phyloP scores from a whole-genome alignment of 2,113 vertebrate genomes.

The Plestiodon gilberti region DNA sequence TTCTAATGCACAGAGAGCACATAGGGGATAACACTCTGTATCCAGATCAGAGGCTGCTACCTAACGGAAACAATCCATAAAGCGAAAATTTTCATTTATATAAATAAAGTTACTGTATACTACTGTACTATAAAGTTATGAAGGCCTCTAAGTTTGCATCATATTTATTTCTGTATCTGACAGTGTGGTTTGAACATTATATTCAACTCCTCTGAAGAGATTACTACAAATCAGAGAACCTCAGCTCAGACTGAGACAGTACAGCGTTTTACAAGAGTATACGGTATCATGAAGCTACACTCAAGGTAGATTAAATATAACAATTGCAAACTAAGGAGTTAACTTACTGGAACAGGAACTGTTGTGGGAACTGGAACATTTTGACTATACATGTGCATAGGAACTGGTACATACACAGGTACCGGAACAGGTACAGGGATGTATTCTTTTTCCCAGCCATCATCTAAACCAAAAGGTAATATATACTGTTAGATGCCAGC shows the following conservation, averaged over 20 bases:
- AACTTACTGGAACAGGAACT: slow-evolving; percentile 93
- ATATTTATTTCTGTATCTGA: background rate
- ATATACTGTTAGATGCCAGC: slow-evolving; percentile 39
- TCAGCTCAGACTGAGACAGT: background rate
- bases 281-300: background rate
- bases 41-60: background rate
- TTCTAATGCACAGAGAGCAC: background rate
- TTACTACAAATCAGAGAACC: background rate
- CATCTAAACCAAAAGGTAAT: slow-evolving; percentile 76
- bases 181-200: background rate
- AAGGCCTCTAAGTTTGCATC: background rate
- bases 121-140: background rate
- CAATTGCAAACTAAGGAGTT: slow-evolving; percentile 11
- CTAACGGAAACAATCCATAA: too few species aligned
- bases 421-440: slow-evolving; percentile 95
- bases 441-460: slow-evolving; percentile 90
- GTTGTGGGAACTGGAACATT: slow-evolving; percentile 86
- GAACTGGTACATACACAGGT: slow-evolving; percentile 94
- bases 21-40: background rate
- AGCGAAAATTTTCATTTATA: too few species aligned
- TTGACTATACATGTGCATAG: slow-evolving; percentile 96
- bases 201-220: background rate
- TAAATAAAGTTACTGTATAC: background rate
- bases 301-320: background rate
- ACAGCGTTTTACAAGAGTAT: background rate